Evolutionary conservation across 2,888 invertebrate genomes (phyloP), one percentile per base, ranked within the genome.

Genomic region (Diaperis boleti): DNA sequence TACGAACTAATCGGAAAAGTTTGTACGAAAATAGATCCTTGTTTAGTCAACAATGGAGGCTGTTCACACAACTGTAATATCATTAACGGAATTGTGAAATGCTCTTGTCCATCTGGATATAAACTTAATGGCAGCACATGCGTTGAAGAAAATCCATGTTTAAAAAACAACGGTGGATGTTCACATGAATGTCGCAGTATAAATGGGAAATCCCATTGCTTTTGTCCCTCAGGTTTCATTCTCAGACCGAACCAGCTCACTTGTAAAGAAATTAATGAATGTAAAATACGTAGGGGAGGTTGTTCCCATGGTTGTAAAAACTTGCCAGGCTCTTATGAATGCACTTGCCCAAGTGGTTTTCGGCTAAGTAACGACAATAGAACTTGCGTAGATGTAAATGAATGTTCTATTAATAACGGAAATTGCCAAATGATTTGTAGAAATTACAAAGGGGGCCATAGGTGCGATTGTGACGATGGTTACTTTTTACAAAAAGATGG

Each of bases 301-400:
- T 91, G 90, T 74, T 85, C 86, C 2, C 89, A 89, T 59, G 82
- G 83, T 13, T 91, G 91, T 72, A 77, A 81, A 45, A 85, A 86
- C 59, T 78, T 80, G 1, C 82, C 82, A 8, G 86, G 86, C 1
- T 78, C 83, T 17, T 82, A 79, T 54, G 76, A 79, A 39, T 88
- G 88, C 65, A 74, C 76, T 2, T 86, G 86, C 64, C 83, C 82
- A 0, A 66, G 75, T 4, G 86, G 85, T 0, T 81, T 80, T 64
- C 68, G 69, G 1, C 64, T 83, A 5, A 79, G 78, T 50, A 42
- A 35, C 0, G 63, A 75, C 37, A 75, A 80, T 45, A 77, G 69
- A 29, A 79, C 79, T 18, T 82, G 83, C 77, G 52, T 56, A 5
- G 75, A 84, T 62, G 59, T 82, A 0, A 74, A 84, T 66, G 84